phyloP scores from a whole-genome alignment of 2,113 vertebrate genomes.

The Elachura formosa region DNA sequence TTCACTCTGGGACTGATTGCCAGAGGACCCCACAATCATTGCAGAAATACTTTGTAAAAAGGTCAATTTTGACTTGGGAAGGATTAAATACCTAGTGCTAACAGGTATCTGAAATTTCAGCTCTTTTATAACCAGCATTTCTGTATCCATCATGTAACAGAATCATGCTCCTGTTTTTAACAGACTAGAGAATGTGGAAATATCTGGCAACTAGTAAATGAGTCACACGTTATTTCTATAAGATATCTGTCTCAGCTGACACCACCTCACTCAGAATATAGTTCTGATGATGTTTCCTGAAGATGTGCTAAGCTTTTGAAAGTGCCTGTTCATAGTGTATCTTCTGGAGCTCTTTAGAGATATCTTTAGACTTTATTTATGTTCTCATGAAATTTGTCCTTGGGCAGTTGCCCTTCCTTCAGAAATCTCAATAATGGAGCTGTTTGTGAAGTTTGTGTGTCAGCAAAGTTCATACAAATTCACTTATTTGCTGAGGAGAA shows the following conservation, averaged over 20 bases:
- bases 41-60: neutral
- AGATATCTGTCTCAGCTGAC: neutral
- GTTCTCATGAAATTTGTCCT: neutral
- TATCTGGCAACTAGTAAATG: conserved; percentile 3
- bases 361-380: neutral
- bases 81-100: neutral
- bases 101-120: neutral
- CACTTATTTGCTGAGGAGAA: neutral
- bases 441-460: neutral
- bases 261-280: neutral
- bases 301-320: neutral
- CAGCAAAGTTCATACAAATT: neutral
- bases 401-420: neutral
- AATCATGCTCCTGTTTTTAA: neutral
- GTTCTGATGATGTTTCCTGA: neutral
- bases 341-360: neutral
- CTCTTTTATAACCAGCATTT: neutral
- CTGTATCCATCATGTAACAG: neutral
- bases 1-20: neutral
- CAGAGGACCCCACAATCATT: neutral
- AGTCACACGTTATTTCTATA: neutral
- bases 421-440: neutral
- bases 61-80: neutral
- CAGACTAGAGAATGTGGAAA: neutral
- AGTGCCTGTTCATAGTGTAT: neutral